These are phyloP conservation scores for Amblyraja radiata DNA, from an alignment of 2,797 vertebrate species.

Conservation along the genomic window DNA sequence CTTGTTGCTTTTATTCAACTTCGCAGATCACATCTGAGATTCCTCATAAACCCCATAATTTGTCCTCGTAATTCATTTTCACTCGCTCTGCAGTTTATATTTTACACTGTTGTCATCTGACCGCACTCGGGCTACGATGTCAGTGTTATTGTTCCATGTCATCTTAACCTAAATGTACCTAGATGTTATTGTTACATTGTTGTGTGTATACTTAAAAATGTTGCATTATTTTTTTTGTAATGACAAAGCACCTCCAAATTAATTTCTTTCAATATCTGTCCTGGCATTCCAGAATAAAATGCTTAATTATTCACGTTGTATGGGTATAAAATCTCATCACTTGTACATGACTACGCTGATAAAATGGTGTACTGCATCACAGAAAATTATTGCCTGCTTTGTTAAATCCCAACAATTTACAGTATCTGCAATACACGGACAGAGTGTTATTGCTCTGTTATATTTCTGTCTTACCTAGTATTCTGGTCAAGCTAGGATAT, in stretches of 20 bases:
- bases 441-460: background rate
- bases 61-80: background rate
- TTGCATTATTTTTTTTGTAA: too few relatives aligned
- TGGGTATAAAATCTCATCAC: background rate
- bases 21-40: background rate
- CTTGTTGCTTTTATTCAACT: background rate
- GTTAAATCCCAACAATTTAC: background rate
- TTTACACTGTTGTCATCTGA: background rate
- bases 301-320: background rate
- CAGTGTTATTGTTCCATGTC: background rate
- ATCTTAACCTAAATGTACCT: background rate
- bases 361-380: background rate
- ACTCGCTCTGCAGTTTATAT: background rate
- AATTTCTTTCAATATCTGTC: background rate
- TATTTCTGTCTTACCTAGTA: background rate
- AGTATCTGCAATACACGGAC: background rate
- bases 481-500: background rate
- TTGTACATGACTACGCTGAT: background rate
- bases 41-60: background rate
- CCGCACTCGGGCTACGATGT: background rate
- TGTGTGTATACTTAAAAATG: too few relatives aligned
- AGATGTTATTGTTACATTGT: background rate
- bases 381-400: background rate
- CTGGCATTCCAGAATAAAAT: background rate
- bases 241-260: background rate